Base-by-base conservation (phyloP, 2,888 invertebrate species). In the Acholoe squamosa region DNA sequence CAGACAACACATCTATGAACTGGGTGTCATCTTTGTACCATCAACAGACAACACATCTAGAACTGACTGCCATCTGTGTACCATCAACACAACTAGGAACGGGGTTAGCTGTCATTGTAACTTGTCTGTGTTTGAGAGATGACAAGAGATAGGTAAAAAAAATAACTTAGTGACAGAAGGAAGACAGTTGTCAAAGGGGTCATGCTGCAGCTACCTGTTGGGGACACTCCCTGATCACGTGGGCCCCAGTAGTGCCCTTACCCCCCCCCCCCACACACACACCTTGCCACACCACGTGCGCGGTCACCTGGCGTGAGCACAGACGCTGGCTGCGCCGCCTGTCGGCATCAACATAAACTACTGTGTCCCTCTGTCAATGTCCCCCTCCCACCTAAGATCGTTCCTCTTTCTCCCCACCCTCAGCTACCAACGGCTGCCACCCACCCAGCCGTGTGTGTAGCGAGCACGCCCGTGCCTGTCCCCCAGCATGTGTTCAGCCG, bases 401-500 rank as follows among this genome's bases (percentile, higher is more conserved):
- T 28, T 28, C 3, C 28, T 25, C 71, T 71, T 43, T 28, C 71
- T 25, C 14, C 71, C 71, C 31, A 71, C 14, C 71, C 71, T 43
- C 10, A 3, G 0, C 71, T 28, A 71, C 28, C 71, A 25, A 71
- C 71, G 28, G 43, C 31, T n/a, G 34, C 80, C 33, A 80, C 19
- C 80, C 33, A 12, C 34, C 80, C 34, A 1, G 86, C 86, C 25
- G 54, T 14, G 54, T 43, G 43, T 86, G 54, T 86, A 25, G 19
- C 31, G 19, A 16, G 34, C 43, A 3, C 14, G 25, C 14, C 54
- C 12, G 19, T 14, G 19, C 22, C 14, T n/a, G 22, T 33, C 3
- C 14, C 54, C 12, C 14, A 31, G 54, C 86, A 86, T 86, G 86
- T 86, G 86, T 54, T 86, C 86, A 28, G 86, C 86, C 25, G 86